phyloP scores from a whole-genome alignment of 2,888 invertebrate genomes.

The Melipona bicolor region DNA sequence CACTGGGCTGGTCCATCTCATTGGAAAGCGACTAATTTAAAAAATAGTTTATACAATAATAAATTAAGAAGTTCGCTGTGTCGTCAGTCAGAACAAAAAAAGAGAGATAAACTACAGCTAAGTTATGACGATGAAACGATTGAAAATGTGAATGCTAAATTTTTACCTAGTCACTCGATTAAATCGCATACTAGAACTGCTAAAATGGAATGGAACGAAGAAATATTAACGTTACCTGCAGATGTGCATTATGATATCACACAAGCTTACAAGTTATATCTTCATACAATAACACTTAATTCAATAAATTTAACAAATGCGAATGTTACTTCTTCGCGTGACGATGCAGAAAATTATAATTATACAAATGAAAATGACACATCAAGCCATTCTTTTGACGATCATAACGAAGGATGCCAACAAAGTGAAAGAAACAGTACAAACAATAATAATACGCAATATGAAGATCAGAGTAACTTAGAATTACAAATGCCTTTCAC shows the following conservation, averaged over 20 bases:
- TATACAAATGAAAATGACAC: constrained; percentile 86
- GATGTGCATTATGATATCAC: constrained; percentile 67
- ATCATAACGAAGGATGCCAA: constrained; percentile 71
- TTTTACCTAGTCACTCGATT: constrained; percentile 35
- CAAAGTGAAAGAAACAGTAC: constrained; percentile 56
- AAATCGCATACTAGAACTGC: constrained; percentile 66
- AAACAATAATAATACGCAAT: constrained; percentile 75
- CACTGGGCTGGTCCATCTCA: constrained; percentile 93
- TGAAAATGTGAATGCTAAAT: constrained; percentile 44
- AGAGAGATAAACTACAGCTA: constrained; percentile 62
- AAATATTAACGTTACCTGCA: constrained; percentile 68
- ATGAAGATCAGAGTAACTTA: constrained; percentile 72
- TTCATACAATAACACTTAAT: constrained; percentile 40
- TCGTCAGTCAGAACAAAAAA: constrained; percentile 57
- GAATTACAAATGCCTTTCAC: constrained; percentile 78
- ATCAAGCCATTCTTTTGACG: constrained; percentile 85
- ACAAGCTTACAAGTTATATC: constrained; percentile 58
- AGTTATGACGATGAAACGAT: constrained; percentile 47
- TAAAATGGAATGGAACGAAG: constrained; percentile 71
- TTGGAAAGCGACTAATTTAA: constrained; percentile 89
- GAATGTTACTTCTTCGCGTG: constrained; percentile 45
- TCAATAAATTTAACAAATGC: neutral
- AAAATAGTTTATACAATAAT: constrained; percentile 75
- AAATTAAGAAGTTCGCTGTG: constrained; percentile 50
- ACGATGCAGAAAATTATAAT: constrained; percentile 84